Percentiles rank a stretch among this genome's conserved stretches.
These are phyloP conservation scores for Teleopsis dalmanni DNA, from an alignment of 1,140 invertebrate genomes.

Conservation along the genomic window DNA sequence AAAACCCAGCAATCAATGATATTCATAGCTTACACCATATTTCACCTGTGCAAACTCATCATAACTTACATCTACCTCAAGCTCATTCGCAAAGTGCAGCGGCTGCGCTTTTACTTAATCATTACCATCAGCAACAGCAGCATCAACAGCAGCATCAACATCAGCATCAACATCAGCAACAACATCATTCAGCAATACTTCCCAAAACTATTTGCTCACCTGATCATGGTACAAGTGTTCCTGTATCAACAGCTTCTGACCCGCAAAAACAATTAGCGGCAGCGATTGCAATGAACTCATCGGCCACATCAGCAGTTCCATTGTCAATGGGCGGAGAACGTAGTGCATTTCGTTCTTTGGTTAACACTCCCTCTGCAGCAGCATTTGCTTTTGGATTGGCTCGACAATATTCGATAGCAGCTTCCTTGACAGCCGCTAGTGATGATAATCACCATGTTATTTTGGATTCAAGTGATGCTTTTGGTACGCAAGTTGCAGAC, in stretches of 20 bases:
- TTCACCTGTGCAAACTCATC: background rate
- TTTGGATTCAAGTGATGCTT: slow-evolving; percentile 19
- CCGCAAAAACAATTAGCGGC: slow-evolving; percentile 1
- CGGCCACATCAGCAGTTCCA: slow-evolving; percentile 21
- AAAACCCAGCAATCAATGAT: background rate
- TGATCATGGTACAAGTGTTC: background rate
- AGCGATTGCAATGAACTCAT: slow-evolving; percentile 13
- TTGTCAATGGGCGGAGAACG: slow-evolving; percentile 72
- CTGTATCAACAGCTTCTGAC: slow-evolving; percentile 16
- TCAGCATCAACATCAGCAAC: slow-evolving; percentile 25
- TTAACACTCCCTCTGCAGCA: slow-evolving; percentile 44
- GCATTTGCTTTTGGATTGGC: slow-evolving; percentile 47
- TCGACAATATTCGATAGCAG: slow-evolving; percentile 45
- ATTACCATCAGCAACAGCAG: slow-evolving; percentile 34
- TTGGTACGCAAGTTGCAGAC: slow-evolving; percentile 38
- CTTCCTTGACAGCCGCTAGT: slow-evolving; percentile 51
- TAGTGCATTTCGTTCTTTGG: slow-evolving; percentile 70
- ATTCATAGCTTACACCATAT: background rate
- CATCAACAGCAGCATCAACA: slow-evolving; percentile 22
- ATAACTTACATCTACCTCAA: slow-evolving; percentile 2
- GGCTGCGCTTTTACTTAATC: slow-evolving; percentile 27
- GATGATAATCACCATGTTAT: slow-evolving; percentile 43
- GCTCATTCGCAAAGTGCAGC: slow-evolving; percentile 24
- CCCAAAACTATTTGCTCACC: slow-evolving; percentile 4
- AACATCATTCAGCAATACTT: slow-evolving; percentile 21